These are phyloP conservation scores for Florisuga fusca DNA, from an alignment of 2,797 vertebrate genomes.

Conservation along the genomic window DNA sequence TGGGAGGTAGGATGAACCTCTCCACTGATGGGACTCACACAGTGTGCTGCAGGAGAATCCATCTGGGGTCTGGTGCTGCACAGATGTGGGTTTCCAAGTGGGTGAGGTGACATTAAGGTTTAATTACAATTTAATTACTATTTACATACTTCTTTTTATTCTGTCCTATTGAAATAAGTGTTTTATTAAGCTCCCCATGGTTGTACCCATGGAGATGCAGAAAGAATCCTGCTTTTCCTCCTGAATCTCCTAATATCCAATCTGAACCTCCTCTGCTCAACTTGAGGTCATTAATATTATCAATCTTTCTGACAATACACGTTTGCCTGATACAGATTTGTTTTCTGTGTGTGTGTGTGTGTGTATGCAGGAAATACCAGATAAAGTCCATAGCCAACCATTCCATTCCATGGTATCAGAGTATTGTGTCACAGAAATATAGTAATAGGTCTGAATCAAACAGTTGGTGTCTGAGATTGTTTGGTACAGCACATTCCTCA, in stretches of 20 bases:
- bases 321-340: background rate
- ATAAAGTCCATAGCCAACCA: background rate
- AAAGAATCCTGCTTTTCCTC: background rate
- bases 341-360: background rate
- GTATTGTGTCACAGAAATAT: background rate
- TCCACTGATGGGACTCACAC: background rate
- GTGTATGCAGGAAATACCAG: background rate
- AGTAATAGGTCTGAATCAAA: background rate
- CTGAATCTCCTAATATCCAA: too few relatives aligned
- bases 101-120: background rate
- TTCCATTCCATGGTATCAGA: background rate
- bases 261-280: too few relatives aligned
- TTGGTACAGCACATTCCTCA: background rate
- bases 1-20: background rate
- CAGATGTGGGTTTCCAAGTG: background rate
- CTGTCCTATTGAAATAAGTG: background rate
- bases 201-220: background rate
- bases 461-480: background rate
- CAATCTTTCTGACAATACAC: background rate
- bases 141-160: background rate
- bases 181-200: background rate
- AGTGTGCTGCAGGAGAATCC: background rate
- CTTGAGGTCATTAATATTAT: too few relatives aligned
- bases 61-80: accelerated
- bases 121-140: background rate